Conservation (phyloP, 2,888 invertebrate species). For the Drosophila stalkeri region DNA sequence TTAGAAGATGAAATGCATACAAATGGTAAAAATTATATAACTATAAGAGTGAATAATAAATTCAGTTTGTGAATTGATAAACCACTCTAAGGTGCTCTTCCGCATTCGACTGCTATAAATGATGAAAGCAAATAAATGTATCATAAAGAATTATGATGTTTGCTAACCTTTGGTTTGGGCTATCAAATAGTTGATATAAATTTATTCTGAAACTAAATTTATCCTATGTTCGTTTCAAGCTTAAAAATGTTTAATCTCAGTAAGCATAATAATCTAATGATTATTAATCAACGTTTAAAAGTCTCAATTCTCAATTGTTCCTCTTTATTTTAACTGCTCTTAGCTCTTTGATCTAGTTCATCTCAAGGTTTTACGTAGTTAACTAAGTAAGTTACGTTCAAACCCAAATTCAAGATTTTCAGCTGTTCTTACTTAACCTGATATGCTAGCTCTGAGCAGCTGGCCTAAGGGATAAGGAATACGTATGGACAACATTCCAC, state of each 20-base stretch:
- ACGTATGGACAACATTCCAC: too few relatives aligned
- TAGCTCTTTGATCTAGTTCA: background rate
- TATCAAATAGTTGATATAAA: background rate
- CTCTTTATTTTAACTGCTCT: background rate
- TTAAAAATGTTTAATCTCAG: background rate
- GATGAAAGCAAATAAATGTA: background rate
- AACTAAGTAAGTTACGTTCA: background rate
- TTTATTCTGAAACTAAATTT: rapidly evolving
- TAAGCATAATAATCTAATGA: background rate
- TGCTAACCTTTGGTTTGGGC: background rate
- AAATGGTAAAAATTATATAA: background rate
- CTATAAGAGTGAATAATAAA: background rate
- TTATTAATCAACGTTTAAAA: background rate
- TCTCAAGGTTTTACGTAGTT: background rate
- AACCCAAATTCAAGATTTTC: background rate
- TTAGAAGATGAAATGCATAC: background rate
- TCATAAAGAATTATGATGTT: background rate
- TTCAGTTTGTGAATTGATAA: background rate
- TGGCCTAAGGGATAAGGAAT: too few relatives aligned
- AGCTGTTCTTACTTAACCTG: background rate
- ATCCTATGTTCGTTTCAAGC: background rate
- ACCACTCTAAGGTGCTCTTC: too few relatives aligned
- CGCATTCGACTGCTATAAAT: background rate
- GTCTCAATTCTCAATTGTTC: background rate
- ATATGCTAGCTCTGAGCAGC: background rate